phyloP scores from a whole-genome alignment of 2,113 vertebrate species.

The Laticauda colubrina region DNA sequence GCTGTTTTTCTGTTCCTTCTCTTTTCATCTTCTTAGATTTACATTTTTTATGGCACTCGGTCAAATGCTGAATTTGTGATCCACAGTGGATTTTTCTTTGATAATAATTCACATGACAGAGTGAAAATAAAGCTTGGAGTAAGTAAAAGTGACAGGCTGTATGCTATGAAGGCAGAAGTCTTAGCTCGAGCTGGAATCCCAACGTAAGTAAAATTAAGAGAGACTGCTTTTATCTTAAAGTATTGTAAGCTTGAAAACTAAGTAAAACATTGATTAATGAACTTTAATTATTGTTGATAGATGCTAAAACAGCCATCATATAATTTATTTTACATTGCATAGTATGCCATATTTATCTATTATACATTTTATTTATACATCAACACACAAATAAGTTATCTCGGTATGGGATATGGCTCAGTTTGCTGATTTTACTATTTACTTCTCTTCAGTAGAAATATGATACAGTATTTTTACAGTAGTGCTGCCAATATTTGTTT shows the following conservation, averaged over 20 bases:
- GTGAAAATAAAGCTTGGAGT: conserved; percentile 99
- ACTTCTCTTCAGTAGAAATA: conserved; percentile 53
- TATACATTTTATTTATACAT: neutral
- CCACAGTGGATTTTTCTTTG: conserved; percentile 99
- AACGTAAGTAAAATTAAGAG: conserved; percentile 79
- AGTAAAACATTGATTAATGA: conserved; percentile 25
- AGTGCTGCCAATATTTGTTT: conserved; percentile 44
- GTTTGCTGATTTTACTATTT: conserved; percentile 40
- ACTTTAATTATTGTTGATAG: conserved; percentile 6
- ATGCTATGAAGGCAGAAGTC: conserved; percentile 98
- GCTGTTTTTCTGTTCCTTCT: conserved; percentile 67
- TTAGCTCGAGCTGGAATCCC: conserved; percentile 95
- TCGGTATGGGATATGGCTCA: neutral
- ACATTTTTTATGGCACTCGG: conserved; percentile 98
- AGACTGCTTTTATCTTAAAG: conserved; percentile 9
- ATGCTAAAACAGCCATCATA: conserved; percentile 33
- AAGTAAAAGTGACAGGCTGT: conserved; percentile 93
- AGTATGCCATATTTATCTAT: neutral
- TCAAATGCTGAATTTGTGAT: conserved; percentile 98
- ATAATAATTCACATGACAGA: conserved; percentile 94
- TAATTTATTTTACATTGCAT: conserved; percentile 25
- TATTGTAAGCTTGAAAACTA: conserved; percentile 31
- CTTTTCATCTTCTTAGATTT: conserved; percentile 85
- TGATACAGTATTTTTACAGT: conserved; percentile 45
- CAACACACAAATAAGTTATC: neutral